phyloP scores from a whole-genome alignment of 2,888 invertebrate species.

The Ormyrus nitidulus region DNA sequence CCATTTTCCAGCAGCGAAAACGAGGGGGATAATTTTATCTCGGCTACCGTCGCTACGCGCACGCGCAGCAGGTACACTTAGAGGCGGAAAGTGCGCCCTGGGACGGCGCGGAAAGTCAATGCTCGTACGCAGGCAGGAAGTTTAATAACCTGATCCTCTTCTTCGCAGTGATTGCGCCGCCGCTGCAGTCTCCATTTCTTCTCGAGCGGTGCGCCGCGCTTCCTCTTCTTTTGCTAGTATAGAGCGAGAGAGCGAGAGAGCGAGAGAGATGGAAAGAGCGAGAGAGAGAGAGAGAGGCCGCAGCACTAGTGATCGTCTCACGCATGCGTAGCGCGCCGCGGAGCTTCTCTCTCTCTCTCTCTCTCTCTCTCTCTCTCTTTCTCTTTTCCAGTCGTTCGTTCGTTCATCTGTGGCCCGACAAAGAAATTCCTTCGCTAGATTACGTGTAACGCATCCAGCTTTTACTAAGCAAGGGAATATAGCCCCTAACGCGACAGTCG shows the following conservation, averaged over 20 bases:
- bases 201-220: conserved; percentile 33
- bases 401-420: conserved; percentile 63
- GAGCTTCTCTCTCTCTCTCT: conserved; percentile 7
- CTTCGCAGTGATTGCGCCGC: conserved; percentile 45
- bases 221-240: conserved; percentile 33
- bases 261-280: too few relatives aligned
- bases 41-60: background rate
- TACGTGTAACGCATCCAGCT: conserved; percentile 65
- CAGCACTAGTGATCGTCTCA: conserved; percentile 19
- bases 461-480: conserved; percentile 54
- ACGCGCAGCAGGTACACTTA: too few relatives aligned
- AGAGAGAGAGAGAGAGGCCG: background rate
- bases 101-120: conserved; percentile 31
- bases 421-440: conserved; percentile 70
- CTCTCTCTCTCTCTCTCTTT: conserved; percentile 39
- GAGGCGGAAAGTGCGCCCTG: background rate
- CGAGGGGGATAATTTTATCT: conserved; percentile 9
- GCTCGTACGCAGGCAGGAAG: conserved; percentile 61
- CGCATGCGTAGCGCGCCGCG: conserved; percentile 13
- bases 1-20: background rate
- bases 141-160: conserved; percentile 65
- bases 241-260: too few relatives aligned
- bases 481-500: conserved; percentile 15
- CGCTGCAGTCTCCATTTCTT: conserved; percentile 49
- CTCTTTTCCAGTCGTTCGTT: conserved; percentile 48